Base-by-base conservation (phyloP, 1,140 invertebrate species). In the Diachasmimorpha longicaudata region DNA sequence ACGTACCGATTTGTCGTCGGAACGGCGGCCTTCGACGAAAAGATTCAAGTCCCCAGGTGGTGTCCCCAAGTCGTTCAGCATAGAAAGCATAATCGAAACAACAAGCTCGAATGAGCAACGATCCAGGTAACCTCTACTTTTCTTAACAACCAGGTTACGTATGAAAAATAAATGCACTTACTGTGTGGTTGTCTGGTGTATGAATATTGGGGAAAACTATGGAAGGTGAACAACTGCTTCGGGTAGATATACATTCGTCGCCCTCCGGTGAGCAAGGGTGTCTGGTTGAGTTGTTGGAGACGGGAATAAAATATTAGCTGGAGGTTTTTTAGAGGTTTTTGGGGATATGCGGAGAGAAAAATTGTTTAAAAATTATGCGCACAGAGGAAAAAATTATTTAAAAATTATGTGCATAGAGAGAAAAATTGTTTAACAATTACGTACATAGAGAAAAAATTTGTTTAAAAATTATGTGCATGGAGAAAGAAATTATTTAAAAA, bases 1-100 rank as follows among this genome's bases (percentile, higher is more conserved):
- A 4, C 36, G 63, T 10, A 25, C 8, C 19, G 19, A 70, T 48
- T 13, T 9, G 44, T 70, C 31, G 31, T 6, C 55, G 13, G 48
- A 71, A 10, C 8, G 16, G 5, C 46, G 19, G 23, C 25, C 16
- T 4, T 36, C 67, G 11, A 13, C 66, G n/a, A 70, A 39, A 48
- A 48, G 48, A 25, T 63, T 63, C 21, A 72, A 72, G n/a, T 44
- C 55, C n/a, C 67, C 39, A 1, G 70, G 21, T 25, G 19, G 21
- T 14, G 67, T 67, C 11, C 39, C 69, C 21, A 78, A 76, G 31
- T 76, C 74, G 14, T 78, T 78, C 70, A 78, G 63, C 44, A 78
- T 78, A 42, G 77, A 78, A 8, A 78, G 77, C 58, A 78, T 78
- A n/a, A 78, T 78, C 52, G 70, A 78, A 44, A 72, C 77, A 63